Conservation (phyloP, 2,797 vertebrate species). For the Poeciliopsis presidionis region DNA sequence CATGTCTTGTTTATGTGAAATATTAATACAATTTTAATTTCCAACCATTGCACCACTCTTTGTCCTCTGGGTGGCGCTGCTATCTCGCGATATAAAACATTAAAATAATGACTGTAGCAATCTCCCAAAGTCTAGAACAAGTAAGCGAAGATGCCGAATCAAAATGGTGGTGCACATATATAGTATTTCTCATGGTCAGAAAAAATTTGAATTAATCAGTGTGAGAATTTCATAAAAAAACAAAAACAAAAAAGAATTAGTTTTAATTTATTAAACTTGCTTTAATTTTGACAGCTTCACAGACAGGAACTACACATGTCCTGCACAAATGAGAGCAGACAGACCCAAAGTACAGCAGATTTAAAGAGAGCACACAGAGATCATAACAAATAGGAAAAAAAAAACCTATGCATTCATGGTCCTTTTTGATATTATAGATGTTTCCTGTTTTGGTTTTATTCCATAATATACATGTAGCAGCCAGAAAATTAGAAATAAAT, state of each 20-base stretch:
- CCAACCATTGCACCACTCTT: neutral
- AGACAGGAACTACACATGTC: slow-evolving; percentile 41
- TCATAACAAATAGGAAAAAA: neutral
- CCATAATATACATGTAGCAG: slow-evolving; percentile 4
- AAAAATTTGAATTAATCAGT: neutral
- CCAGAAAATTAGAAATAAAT: slow-evolving; percentile 13
- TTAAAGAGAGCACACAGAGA: slow-evolving; percentile 30
- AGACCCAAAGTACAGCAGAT: slow-evolving; percentile 51
- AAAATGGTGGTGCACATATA: neutral
- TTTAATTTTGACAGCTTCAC: slow-evolving; percentile 59
- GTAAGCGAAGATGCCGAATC: too few species aligned
- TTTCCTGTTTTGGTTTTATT: slow-evolving; percentile 9
- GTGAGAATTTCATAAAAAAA: neutral
- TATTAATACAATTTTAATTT: neutral
- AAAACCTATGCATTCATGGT: slow-evolving; percentile 3
- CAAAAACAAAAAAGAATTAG: slow-evolving; percentile 8
- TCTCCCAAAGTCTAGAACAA: neutral
- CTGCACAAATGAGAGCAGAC: slow-evolving; percentile 27
- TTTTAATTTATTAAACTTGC: slow-evolving; percentile 37
- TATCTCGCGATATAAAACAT: neutral
- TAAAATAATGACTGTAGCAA: neutral
- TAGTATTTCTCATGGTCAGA: neutral
- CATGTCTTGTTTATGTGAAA: neutral
- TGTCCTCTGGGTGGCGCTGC: slow-evolving; percentile 55
- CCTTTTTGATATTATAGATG: slow-evolving; percentile 16